phyloP scores from a whole-genome alignment of 2,888 invertebrate species.

The Drosophila subquinaria region DNA sequence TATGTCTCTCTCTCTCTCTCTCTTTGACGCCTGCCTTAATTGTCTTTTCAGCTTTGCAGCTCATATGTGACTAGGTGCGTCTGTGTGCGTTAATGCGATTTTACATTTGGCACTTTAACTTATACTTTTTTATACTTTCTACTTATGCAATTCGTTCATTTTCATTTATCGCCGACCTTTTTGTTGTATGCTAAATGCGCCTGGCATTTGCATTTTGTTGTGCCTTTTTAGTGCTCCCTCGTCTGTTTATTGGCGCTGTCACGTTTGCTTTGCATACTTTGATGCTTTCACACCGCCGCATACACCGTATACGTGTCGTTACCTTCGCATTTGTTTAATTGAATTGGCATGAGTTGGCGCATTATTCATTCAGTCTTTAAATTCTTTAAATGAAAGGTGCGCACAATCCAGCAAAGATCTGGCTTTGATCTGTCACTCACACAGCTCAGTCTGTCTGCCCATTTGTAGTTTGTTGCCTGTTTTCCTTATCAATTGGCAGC shows the following conservation, averaged over 20 bases:
- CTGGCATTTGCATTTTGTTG: slow-evolving; percentile 69
- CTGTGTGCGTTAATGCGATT: slow-evolving; percentile 58
- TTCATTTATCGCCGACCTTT: slow-evolving; percentile 61
- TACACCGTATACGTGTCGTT: slow-evolving; percentile 28
- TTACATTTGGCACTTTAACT: slow-evolving; percentile 62
- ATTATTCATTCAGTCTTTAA: slow-evolving; percentile 33
- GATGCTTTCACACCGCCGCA: slow-evolving; percentile 33
- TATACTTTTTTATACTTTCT: slow-evolving; percentile 62
- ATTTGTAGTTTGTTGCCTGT: slow-evolving; percentile 47
- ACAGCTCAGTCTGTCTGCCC: slow-evolving; percentile 15
- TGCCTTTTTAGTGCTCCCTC: slow-evolving; percentile 5
- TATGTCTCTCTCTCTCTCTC: background rate
- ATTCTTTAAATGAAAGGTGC: slow-evolving; percentile 23
- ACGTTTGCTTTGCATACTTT: slow-evolving; percentile 69
- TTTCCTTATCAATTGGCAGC: slow-evolving; percentile 70
- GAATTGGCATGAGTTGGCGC: slow-evolving; percentile 63
- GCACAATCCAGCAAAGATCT: slow-evolving; percentile 27
- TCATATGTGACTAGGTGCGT: slow-evolving; percentile 12
- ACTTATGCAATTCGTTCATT: slow-evolving; percentile 75
- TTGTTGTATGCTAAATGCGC: slow-evolving; percentile 59
- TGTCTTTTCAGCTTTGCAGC: slow-evolving; percentile 45
- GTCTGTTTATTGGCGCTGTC: slow-evolving; percentile 50
- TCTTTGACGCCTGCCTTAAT: slow-evolving; percentile 51
- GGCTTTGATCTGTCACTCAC: slow-evolving; percentile 55
- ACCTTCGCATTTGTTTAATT: slow-evolving; percentile 65